Evolutionary conservation across 2,888 invertebrate genomes (phyloP), one percentile per base, ranked within the genome.

Genomic region (Bembecia ichneumoniformis): DNA sequence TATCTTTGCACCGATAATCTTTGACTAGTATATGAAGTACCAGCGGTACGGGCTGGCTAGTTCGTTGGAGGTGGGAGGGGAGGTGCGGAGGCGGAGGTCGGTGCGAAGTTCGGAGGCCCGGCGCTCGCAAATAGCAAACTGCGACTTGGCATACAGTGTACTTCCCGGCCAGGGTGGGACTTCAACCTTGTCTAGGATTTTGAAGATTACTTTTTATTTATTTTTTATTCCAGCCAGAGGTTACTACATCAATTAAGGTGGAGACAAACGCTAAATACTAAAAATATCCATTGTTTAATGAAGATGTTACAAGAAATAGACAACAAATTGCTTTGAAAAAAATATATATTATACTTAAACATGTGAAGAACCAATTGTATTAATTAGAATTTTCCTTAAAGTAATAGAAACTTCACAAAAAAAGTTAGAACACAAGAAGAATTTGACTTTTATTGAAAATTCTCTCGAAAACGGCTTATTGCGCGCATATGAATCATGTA

Each of bases 101-200:
- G 60, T 66, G 62, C 63, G 66, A 64, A 67, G 62, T 28, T 46
- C 46, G 69, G 74, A 76, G 74, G 73, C 70, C 77, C 77, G 71
- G 68, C 67, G 74, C 68, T 68, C 80, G 71, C 79, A 81, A 83
- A 82, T 82, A 82, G 80, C 82, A 74, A 79, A 70, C 80, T 81
- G 79, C 77, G 79, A 79, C 74, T 82, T 82, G 82, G 81, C 81
- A 79, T 77, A 76, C 71, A 73, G 62, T 75, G 72, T 78, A 69
- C 76, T 75, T 73, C 70, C 64, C 64, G 58, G 17, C 60, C 80
- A 80, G 81, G 71, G 75, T 62, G 73, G 82, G 50, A 82, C 55
- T 73, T 50, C 43, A 17, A 46, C 13, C 49, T 54, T 51, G 48
- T 55, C 55, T 58, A 49, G 50, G 50, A 53, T 13, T 48, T 13